Percentiles rank a stretch among this genome's conserved stretches.
Evolutionary conservation across 2,113 vertebrate genomes (phyloP).

Genomic region (Chiloscyllium plagiosum): DNA sequence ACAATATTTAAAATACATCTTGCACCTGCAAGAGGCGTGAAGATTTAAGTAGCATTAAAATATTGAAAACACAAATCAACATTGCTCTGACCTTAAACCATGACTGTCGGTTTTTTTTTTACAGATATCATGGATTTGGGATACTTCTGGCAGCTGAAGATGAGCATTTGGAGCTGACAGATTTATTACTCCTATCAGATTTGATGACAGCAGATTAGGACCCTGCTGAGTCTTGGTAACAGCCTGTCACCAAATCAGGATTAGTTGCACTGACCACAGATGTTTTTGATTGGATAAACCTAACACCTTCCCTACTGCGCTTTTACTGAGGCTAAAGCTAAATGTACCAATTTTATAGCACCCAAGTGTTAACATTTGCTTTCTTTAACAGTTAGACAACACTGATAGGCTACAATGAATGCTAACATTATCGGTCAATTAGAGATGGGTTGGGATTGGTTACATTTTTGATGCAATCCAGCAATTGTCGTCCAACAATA

Average conservation of each 20-base stretch:
- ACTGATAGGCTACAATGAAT: not conserved
- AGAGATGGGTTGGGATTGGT: not conserved
- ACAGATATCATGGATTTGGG: not conserved
- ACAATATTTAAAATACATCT: not conserved
- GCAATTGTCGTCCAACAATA: not conserved
- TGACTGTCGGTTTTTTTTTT: not conserved
- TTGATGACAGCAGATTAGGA: constrained; percentile 61
- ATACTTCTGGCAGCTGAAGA: constrained; percentile 56
- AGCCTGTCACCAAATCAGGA: constrained; percentile 45
- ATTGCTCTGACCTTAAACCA: not conserved
- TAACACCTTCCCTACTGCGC: constrained; percentile 30
- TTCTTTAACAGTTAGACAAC: not conserved
- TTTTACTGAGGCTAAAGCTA: constrained; percentile 19
- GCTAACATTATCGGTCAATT: not conserved
- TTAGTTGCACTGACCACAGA: constrained; percentile 17
- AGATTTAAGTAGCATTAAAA: not conserved
- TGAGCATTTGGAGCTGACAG: constrained; percentile 60
- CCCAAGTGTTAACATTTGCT: constrained; percentile 3
- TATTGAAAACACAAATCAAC: constrained; percentile 8
- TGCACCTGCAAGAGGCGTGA: not conserved
- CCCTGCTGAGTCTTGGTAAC: constrained; percentile 50
- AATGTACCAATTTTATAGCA: not conserved
- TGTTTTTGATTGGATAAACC: constrained; percentile 33
- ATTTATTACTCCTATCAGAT: constrained; percentile 63
- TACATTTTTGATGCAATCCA: not conserved